A percentile compares a stretch with the other conserved stretches of the same genome.
These are phyloP conservation scores for Centropristis striata DNA, from an alignment of 2,113 vertebrate species.

Conservation along the genomic window DNA sequence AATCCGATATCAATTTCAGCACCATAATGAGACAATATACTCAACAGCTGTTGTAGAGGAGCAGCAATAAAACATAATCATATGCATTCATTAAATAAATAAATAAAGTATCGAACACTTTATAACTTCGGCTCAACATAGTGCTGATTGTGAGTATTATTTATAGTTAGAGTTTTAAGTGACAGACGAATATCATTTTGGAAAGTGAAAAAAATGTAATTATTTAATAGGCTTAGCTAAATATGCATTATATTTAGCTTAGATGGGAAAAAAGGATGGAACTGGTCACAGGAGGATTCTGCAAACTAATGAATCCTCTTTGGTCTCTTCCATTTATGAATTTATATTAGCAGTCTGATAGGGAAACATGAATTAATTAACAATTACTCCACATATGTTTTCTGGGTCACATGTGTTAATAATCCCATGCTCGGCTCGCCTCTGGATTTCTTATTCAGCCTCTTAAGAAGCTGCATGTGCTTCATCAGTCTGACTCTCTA, in stretches of 20 bases:
- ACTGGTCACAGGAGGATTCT: conserved; percentile 35
- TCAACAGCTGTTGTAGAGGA: neutral
- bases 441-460: conserved; percentile 21
- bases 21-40: neutral
- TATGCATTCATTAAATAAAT: neutral
- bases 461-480: neutral
- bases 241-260: conserved; percentile 29
- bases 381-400: conserved; percentile 55
- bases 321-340: conserved; percentile 34
- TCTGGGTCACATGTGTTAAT: conserved; percentile 54
- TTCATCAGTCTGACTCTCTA: conserved; percentile 3
- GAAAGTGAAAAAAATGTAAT: conserved; percentile 7
- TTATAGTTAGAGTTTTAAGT: neutral
- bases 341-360: conserved; percentile 37
- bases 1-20: neutral
- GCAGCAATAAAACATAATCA: neutral
- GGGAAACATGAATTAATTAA: conserved; percentile 58
- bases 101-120: neutral
- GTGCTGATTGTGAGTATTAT: neutral
- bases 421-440: conserved; percentile 5
- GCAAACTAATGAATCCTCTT: conserved; percentile 44
- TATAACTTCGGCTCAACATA: neutral
- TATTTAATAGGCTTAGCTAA: conserved; percentile 37
- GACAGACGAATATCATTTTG: neutral
- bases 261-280: conserved; percentile 23